phyloP scores from a whole-genome alignment of 2,113 vertebrate species.

The Pterocles gutturalis region DNA sequence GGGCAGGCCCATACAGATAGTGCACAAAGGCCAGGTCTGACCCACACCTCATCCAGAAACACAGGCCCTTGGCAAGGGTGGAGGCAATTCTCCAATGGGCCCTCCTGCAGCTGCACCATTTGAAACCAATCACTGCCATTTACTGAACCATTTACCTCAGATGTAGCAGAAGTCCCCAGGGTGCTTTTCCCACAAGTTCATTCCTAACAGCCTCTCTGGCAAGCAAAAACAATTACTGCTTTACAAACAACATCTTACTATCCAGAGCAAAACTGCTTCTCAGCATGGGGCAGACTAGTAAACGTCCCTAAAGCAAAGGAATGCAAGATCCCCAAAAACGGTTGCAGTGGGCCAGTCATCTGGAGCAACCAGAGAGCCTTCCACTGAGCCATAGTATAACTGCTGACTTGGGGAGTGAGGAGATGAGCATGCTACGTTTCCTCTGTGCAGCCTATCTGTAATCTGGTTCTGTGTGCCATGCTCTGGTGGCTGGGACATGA shows the following conservation, averaged over 20 bases:
- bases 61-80: background rate
- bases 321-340: background rate
- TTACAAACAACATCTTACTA: background rate
- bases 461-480: background rate
- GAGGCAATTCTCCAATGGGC: background rate
- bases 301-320: background rate
- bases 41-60: background rate
- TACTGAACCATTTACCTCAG: constrained; percentile 3
- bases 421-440: background rate
- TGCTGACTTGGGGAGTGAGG: background rate
- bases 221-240: constrained; percentile 11
- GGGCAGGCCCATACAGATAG: background rate
- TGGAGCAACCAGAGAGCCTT: background rate
- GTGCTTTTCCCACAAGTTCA: background rate
- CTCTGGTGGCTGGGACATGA: background rate
- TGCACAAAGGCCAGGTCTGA: background rate
- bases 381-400: background rate
- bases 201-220: background rate
- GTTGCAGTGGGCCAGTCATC: background rate
- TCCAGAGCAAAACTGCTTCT: background rate
- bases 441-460: background rate
- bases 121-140: background rate
- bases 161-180: background rate
- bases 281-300: background rate
- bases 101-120: background rate